These are phyloP conservation scores for Marmota flaviventris DNA, from an alignment of 2,113 vertebrate species.

Conservation along the genomic window DNA sequence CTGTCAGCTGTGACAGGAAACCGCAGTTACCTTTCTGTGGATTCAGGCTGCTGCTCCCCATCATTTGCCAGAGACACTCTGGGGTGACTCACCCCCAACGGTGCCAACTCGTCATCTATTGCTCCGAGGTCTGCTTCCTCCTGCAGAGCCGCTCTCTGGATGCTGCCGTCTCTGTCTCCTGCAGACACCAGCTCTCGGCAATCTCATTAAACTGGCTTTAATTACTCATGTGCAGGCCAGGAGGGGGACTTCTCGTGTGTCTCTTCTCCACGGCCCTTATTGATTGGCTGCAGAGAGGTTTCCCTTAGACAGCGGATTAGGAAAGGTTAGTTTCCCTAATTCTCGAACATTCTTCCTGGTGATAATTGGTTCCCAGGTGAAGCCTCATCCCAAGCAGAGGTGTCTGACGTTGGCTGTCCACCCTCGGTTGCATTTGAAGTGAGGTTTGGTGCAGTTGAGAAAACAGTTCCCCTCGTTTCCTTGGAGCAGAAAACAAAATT, in stretches of 20 bases:
- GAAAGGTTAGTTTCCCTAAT: slow-evolving; percentile 79
- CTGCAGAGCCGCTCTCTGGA: not conserved
- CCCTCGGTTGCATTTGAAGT: slow-evolving; percentile 13
- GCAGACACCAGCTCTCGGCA: slow-evolving; percentile 60
- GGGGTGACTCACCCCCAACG: not conserved
- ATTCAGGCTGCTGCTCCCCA: not conserved
- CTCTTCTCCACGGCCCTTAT: slow-evolving; percentile 47
- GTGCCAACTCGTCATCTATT: not conserved
- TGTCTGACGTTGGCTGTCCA: not conserved
- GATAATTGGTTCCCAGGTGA: slow-evolving; percentile 82
- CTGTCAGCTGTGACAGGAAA: not conserved
- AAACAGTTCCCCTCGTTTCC: not conserved
- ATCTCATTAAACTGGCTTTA: slow-evolving; percentile 80
- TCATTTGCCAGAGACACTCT: not conserved
- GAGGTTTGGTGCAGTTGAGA: not conserved
- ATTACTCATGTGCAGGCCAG: slow-evolving; percentile 72
- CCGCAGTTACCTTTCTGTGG: not conserved
- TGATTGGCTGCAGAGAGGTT: slow-evolving; percentile 76
- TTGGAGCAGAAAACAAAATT: not conserved
- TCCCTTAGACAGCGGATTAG: slow-evolving; percentile 75
- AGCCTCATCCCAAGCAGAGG: slow-evolving; percentile 16
- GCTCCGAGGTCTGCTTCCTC: not conserved
- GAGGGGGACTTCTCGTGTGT: not conserved
- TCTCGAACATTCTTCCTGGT: slow-evolving; percentile 72
- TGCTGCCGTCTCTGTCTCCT: not conserved